Base-by-base conservation (phyloP, 2,888 invertebrate species). In the Apodemia zela region DNA sequence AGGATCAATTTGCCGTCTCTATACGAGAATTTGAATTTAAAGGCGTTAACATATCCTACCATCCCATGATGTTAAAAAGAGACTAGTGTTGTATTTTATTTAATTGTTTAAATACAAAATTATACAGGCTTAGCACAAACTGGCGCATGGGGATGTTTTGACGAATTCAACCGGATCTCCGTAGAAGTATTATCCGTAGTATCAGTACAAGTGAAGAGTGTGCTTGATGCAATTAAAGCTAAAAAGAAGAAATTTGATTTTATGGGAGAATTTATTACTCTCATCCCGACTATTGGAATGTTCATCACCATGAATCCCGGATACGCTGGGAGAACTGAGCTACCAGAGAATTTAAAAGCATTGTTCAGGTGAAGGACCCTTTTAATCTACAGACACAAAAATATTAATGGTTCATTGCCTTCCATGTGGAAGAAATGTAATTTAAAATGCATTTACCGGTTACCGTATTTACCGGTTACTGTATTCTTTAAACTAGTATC, bases 241-340 rank as follows among this genome's bases (percentile, higher is more conserved):
- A 95, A 96, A 75, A 97, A 96, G 82, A 86, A 93, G 66, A 93
- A 92, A 67, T 98, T 98, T 75, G 94, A 95, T 72, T 98, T 98
- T 82, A 94, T 97, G 84, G 98, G 97, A 1, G 96, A 97, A 75
- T 93, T 93, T 63, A 96, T 98, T 63, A 81, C 87, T 29, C 85
- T 98, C 15, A 93, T 95, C 60, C 91, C 94, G 0, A 96, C 97
- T 0, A 95, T 96, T 49, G 98, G 98, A 2, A 95, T 98, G 89
- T 98, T 98, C 76, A 98, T 98, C 66, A 98, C 98, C 0, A 98
- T 98, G 98, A 98, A 98, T 87, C 98, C 98, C 0, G 98, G 98
- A 18, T 98, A 98, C 80, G 98, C 98, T 1, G 98, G 98, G 0
- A 93, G 98, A 70, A 96, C 97, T 0, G 97, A 97, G 81, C 87